These are phyloP conservation scores for Ornithoptera priamus DNA, from an alignment of 2,888 invertebrate species.

Conservation along the genomic window DNA sequence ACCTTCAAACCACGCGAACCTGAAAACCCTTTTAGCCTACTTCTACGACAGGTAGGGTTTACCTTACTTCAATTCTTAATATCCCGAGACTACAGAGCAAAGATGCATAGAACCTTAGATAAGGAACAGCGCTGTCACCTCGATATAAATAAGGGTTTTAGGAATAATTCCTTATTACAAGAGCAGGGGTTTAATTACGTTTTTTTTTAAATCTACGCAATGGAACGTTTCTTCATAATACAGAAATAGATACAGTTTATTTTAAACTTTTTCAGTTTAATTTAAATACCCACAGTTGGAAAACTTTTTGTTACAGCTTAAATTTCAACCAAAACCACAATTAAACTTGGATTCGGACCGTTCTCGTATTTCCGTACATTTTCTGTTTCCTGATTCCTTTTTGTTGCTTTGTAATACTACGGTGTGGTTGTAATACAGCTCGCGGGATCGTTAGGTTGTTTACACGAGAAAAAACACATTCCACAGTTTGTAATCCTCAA, in stretches of 20 bases:
- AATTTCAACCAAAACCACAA: constrained; percentile 6
- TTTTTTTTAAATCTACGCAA: background rate
- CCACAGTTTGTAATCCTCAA: too few species aligned
- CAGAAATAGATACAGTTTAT: background rate
- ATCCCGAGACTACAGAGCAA: too few species aligned
- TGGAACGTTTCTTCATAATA: background rate
- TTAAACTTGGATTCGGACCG: background rate
- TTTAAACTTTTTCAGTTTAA: background rate
- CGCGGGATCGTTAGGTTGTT: background rate
- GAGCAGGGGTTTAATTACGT: too few species aligned
- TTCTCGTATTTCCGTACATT: constrained; percentile 1
- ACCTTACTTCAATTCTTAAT: too few species aligned
- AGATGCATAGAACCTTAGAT: too few species aligned
- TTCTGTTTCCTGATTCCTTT: constrained; percentile 4
- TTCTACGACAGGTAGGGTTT: too few species aligned
- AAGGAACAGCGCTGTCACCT: too few species aligned
- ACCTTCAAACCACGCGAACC: too few species aligned
- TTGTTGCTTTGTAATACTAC: constrained; percentile 1
- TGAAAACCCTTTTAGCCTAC: too few species aligned
- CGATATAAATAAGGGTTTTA: too few species aligned
- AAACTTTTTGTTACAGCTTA: constrained; percentile 1
- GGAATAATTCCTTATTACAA: too few species aligned
- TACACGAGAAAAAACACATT: background rate
- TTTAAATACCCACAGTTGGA: background rate
- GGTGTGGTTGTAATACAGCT: background rate